A percentile compares a stretch with the other conserved stretches of the same genome.
phyloP scores from a whole-genome alignment of 2,797 vertebrate species.

The Gallirallus australis region DNA sequence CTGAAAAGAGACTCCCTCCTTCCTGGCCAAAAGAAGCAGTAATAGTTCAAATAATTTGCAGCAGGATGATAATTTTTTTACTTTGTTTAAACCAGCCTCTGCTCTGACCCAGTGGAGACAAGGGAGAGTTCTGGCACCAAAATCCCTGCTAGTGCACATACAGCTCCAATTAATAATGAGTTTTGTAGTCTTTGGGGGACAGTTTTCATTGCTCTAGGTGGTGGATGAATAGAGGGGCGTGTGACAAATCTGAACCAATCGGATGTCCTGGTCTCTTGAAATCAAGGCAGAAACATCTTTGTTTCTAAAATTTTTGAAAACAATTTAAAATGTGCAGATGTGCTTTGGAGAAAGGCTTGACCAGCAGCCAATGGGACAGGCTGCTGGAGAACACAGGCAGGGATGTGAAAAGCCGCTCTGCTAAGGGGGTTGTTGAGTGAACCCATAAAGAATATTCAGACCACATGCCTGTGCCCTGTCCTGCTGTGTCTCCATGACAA shows the following conservation, averaged over 20 bases:
- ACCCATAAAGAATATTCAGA: background rate
- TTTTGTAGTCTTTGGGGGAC: background rate
- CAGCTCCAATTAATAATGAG: background rate
- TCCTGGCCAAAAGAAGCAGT: background rate
- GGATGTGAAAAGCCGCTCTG: background rate
- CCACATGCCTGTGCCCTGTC: background rate
- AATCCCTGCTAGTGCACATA: background rate
- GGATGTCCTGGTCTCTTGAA: background rate
- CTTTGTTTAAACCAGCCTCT: constrained; percentile 13
- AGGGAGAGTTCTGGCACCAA: background rate
- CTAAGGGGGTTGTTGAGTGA: background rate
- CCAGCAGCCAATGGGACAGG: background rate
- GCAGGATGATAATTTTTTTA: background rate
- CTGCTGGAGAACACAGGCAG: background rate
- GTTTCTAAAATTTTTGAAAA: background rate
- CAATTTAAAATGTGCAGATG: background rate
- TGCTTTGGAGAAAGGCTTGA: background rate
- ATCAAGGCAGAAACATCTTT: background rate
- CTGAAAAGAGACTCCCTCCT: background rate
- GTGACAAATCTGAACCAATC: background rate
- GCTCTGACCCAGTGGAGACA: background rate
- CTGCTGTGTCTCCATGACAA: background rate
- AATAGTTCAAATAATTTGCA: constrained; percentile 5
- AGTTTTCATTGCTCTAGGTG: background rate
- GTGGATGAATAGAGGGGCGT: background rate